Conservation (phyloP, 1,140 invertebrate species). For the Drosophila arawakana region DNA sequence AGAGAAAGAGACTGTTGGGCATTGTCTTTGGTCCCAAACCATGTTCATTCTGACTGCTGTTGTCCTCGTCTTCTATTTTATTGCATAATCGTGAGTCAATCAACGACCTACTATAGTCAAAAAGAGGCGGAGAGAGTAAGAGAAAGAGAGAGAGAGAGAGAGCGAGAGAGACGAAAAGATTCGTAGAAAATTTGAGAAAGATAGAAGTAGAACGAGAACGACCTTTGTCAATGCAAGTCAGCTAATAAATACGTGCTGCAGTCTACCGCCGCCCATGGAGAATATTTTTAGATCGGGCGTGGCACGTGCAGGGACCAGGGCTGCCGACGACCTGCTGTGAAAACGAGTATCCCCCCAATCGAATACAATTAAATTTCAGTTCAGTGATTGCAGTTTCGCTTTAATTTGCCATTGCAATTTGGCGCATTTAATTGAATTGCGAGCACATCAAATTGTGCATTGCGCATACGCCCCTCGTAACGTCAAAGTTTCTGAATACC, state of each 20-base stretch:
- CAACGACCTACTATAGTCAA: conserved; percentile 45
- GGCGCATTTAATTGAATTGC: conserved; percentile 71
- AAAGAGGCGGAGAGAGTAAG: background rate
- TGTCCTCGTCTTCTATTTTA: conserved; percentile 76
- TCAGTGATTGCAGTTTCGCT: conserved; percentile 63
- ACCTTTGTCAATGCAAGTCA: conserved; percentile 80
- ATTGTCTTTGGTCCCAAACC: conserved; percentile 53
- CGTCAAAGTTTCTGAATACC: conserved; percentile 25
- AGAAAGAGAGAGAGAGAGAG: background rate
- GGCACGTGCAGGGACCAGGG: background rate
- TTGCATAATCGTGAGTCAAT: conserved; percentile 83
- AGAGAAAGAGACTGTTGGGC: conserved; percentile 18
- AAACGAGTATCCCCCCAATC: conserved; percentile 1
- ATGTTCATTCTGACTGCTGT: conserved; percentile 43
- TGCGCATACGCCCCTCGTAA: conserved; percentile 61
- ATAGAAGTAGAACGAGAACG: conserved; percentile 5
- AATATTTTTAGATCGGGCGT: background rate
- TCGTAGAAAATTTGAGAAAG: background rate
- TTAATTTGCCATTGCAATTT: conserved; percentile 57
- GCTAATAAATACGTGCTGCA: conserved; percentile 82
- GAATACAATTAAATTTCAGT: conserved; percentile 69
- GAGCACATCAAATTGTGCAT: conserved; percentile 65
- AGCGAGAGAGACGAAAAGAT: background rate
- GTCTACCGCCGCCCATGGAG: conserved; percentile 6
- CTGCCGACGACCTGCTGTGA: conserved; percentile 1